Evolutionary conservation across 2,888 invertebrate species (phyloP), one percentile per base, ranked within the genome.

Genomic region (Protodeltote pygarga): DNA sequence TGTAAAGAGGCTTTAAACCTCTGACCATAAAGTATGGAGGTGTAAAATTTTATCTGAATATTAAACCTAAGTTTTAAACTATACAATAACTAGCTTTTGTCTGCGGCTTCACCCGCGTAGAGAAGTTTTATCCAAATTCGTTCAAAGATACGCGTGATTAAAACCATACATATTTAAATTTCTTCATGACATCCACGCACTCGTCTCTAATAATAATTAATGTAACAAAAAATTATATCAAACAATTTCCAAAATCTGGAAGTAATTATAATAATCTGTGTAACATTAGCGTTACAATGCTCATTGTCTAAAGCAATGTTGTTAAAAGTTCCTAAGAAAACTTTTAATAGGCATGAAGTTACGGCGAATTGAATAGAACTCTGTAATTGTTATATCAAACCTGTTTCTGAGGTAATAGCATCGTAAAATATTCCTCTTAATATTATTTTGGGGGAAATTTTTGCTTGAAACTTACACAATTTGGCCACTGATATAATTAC

Each of bases 321-420:
- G 75, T 74, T 75, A 65, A n/a, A 72, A 81, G 69, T 77, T 72
- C 65, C 65, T 55, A 75, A 77, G 76, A 72, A 81, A 89, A 88
- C 81, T 89, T 89, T 87, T 87, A 85, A 88, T 83, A 79, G 83
- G 83, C 75, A 71, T 75, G 71, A 82, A 84, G 79, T 82, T 82
- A 74, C 71, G 65, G 65, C 50, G 73, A 79, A 85, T 85, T 83
- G 69, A 81, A 83, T 80, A 77, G 73, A 79, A 75, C 74, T 77
- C 69, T 62, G 73, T 77, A 75, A 81, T 79, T 74, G 77, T 77
- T 75, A 75, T 73, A 77, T 74, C 75, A 69, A 65, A 42, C 68
- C 54, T 67, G 71, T 71, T 78, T 63, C 47, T 65, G 61, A 72
- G 73, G 77, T 76, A 77, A 77, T 72, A 55, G 73, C 70, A 57